phyloP scores from a whole-genome alignment of 2,888 invertebrate species.

The Uropetala carovei region DNA sequence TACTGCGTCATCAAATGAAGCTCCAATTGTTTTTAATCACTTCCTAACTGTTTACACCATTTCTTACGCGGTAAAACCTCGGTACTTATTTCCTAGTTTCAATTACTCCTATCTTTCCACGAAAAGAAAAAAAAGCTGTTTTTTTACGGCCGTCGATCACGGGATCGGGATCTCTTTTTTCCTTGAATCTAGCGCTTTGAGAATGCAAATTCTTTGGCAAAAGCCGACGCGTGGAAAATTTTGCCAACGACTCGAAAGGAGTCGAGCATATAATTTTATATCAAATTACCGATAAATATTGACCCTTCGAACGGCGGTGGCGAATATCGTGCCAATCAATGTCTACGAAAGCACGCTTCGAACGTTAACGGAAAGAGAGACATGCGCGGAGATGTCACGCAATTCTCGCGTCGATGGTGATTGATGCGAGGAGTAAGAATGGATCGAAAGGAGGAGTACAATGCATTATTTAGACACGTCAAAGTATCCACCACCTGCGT shows the following conservation, averaged over 20 bases:
- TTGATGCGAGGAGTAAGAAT: not conserved
- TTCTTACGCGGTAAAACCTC: too few relatives aligned
- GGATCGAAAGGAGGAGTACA: not conserved
- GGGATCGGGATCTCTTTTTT: not conserved
- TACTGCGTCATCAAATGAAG: too few relatives aligned
- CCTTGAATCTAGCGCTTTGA: not conserved
- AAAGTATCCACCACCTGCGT: not conserved
- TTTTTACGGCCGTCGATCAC: slow-evolving; percentile 14
- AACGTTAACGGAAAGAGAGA: not conserved
- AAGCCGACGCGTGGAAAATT: slow-evolving; percentile 3
- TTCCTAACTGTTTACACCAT: too few relatives aligned
- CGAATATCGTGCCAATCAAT: slow-evolving; percentile 24
- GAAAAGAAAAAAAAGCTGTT: not conserved
- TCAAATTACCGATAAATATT: slow-evolving; percentile 19
- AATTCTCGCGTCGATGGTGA: not conserved
- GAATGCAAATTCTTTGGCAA: slow-evolving; percentile 19
- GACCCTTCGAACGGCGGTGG: not conserved
- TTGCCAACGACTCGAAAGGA: not conserved
- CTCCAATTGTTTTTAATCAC: too few relatives aligned
- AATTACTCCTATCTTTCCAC: not conserved
- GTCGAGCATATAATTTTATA: not conserved
- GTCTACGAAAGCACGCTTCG: not conserved
- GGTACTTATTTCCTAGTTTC: not conserved
- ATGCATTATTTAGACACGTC: not conserved
- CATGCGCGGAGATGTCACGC: not conserved